Base-by-base conservation (phyloP, 2,888 invertebrate genomes). In the Incurvaria masculella region DNA sequence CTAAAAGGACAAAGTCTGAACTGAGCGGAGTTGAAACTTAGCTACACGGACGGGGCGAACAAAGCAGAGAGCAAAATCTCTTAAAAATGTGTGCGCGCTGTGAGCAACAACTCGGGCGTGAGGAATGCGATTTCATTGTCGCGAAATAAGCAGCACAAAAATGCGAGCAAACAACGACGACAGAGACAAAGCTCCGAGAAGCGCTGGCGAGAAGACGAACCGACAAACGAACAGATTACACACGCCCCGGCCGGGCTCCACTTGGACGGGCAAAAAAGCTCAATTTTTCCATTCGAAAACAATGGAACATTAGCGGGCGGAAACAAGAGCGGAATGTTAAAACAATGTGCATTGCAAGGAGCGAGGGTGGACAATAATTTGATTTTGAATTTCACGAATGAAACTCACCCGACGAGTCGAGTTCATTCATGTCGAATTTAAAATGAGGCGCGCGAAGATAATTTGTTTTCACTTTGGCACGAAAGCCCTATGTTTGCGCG, bases 261-360 rank as follows among this genome's bases (percentile, higher is more conserved):
- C 72, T 75, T 75, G 70, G 68, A 73, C 68, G 74, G 72, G 74
- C 72, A 76, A 74, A 76, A 73, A 68, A 66, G 55, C 69, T 64
- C 68, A 68, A 73, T 69, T 72, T 65, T 66, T 62, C 64, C 57
- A 70, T 62, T 73, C 71, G 69, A 71, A 69, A 73, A 70, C 67
- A 71, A 67, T 61, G 60, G 64, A 63, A 68, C 69, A 72, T 74
- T 71, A 74, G 69, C 62, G 67, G 65, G 63, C 68, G 72, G 20
- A 73, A 72, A 74, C 72, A 64, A 61, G 54, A 54, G 63, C 60
- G 61, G 73, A 76, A 76, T 76, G 75, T 78, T 75, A 76, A 76
- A 75, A 75, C 10, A 33, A 33, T 33, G 14, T n/a, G n/a, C n/a
- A n/a, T 33, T 33, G 8, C 33, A 67, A 66, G 60, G 58, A 57